phyloP scores from a whole-genome alignment of 2,888 invertebrate genomes.

The Petrolisthes cinctipes region DNA sequence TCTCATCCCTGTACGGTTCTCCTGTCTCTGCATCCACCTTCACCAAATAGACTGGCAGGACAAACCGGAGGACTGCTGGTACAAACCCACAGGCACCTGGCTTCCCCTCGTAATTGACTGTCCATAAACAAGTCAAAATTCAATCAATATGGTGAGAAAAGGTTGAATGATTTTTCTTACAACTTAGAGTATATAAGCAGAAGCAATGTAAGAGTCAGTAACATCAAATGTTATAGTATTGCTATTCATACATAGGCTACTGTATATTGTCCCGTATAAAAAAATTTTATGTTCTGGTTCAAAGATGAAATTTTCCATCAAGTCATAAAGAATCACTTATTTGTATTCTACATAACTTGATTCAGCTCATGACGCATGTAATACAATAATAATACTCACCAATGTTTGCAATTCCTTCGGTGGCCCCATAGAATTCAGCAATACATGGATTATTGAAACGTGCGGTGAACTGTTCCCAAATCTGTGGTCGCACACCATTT shows the following conservation, averaged over 20 bases:
- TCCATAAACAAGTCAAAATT: not conserved
- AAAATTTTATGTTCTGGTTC: no score
- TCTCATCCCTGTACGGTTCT: constrained; percentile 84
- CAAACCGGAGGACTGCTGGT: constrained; percentile 85
- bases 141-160: not conserved
- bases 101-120: constrained; percentile 92
- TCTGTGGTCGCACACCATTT: constrained; percentile 93
- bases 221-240: no score
- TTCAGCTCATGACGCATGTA: no score
- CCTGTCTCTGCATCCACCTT: constrained; percentile 89
- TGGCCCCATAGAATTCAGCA: constrained; percentile 96
- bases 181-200: no score
- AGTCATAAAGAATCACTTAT: no score
- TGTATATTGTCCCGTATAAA: no score
- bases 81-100: constrained; percentile 96
- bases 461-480: constrained; percentile 90
- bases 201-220: no score
- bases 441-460: constrained; percentile 87
- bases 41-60: constrained; percentile 95
- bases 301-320: no score
- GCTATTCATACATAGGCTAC: no score
- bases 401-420: constrained; percentile 97
- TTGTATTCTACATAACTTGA: no score
- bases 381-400: constrained; percentile 68
- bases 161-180: no score